phyloP scores from a whole-genome alignment of 2,888 invertebrate genomes.

The Drosophila anomalipes region DNA sequence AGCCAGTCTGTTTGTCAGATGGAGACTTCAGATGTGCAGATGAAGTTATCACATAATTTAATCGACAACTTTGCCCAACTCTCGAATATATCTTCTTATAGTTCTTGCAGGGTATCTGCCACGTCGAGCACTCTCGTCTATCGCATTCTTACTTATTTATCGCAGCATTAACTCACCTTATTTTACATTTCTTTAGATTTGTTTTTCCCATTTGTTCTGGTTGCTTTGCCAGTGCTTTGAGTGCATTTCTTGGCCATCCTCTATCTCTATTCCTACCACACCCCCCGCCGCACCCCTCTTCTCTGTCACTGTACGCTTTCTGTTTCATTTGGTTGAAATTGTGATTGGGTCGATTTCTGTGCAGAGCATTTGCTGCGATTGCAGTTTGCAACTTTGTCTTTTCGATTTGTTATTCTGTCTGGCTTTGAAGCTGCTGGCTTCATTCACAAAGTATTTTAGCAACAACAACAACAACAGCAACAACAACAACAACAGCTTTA shows the following conservation, averaged over 20 bases:
- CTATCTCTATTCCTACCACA: neutral
- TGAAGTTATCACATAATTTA: neutral
- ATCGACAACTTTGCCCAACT: neutral
- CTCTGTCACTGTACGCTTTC: too few species aligned
- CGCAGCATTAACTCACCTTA: neutral
- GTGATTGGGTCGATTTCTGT: slow-evolving; percentile 14
- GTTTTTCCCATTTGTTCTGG: slow-evolving; percentile 5
- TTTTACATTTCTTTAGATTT: slow-evolving; percentile 18
- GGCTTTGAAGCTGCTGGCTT: slow-evolving; percentile 30
- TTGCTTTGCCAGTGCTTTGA: slow-evolving; percentile 32
- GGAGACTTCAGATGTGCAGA: too few species aligned
- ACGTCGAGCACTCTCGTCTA: neutral
- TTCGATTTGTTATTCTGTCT: slow-evolving; percentile 36
- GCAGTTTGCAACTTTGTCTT: slow-evolving; percentile 41
- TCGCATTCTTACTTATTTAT: slow-evolving; percentile 28
- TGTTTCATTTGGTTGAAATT: neutral
- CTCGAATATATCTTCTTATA: neutral
- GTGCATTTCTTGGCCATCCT: slow-evolving; percentile 45
- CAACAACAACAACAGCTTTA: slow-evolving; percentile 12
- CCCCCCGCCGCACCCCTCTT: slow-evolving; percentile 10
- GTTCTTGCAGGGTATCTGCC: neutral
- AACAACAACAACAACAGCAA: neutral
- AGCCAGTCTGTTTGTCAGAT: neutral
- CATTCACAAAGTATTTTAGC: slow-evolving; percentile 33
- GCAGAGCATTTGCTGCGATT: slow-evolving; percentile 17